These are phyloP conservation scores for Enoplosus armatus DNA, from an alignment of 2,797 vertebrate genomes.

Conservation along the genomic window DNA sequence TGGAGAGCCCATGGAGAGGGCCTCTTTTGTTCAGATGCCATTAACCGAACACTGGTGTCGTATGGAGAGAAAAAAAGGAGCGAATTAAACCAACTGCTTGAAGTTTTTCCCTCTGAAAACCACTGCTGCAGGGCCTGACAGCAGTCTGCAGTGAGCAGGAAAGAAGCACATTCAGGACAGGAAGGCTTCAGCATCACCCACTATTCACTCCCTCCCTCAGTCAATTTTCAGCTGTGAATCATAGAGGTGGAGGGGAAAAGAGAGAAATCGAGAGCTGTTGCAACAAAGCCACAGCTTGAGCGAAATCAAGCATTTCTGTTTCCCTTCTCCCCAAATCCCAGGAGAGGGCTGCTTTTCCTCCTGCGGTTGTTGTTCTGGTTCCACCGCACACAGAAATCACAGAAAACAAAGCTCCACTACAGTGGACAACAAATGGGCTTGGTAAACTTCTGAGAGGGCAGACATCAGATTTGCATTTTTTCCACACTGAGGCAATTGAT, in stretches of 20 bases:
- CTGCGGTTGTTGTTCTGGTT: constrained; percentile 61
- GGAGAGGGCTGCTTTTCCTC: constrained; percentile 53
- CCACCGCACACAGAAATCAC: constrained; percentile 40
- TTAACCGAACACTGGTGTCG: constrained; percentile 38
- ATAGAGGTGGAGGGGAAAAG: constrained; percentile 41
- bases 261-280: constrained; percentile 46
- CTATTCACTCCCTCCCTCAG: constrained; percentile 51
- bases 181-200: constrained; percentile 55
- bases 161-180: constrained; percentile 37
- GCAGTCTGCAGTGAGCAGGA: constrained; percentile 28
- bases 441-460: constrained; percentile 32
- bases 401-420: constrained; percentile 36
- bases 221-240: constrained; percentile 70
- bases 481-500: not conserved
- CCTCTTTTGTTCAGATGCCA: constrained; percentile 57
- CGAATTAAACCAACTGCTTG: constrained; percentile 41
- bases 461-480: not conserved
- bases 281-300: constrained; percentile 68
- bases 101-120: constrained; percentile 21
- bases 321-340: constrained; percentile 51
- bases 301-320: constrained; percentile 71
- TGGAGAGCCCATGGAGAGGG: constrained; percentile 24
- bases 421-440: constrained; percentile 39
- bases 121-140: constrained; percentile 25
- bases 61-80: constrained; percentile 13